Percentiles rank a stretch among this genome's conserved stretches.
phyloP scores from a whole-genome alignment of 2,113 vertebrate genomes.

The Cathartes aura region DNA sequence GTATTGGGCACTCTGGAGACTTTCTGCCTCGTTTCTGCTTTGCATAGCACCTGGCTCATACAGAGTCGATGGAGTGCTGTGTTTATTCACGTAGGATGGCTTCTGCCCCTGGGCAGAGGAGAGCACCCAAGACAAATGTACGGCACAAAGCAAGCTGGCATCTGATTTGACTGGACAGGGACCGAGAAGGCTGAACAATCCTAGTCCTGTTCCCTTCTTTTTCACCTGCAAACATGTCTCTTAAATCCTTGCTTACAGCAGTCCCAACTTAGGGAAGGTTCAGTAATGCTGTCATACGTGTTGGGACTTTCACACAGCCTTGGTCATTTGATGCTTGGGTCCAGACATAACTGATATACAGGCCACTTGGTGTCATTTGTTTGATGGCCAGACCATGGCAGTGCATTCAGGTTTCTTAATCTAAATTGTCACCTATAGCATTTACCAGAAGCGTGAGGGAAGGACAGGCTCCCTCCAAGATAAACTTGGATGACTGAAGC shows the following conservation, averaged over 20 bases:
- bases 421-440: neutral
- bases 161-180: neutral
- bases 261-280: neutral
- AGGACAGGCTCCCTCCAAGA: neutral
- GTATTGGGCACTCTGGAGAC: neutral
- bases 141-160: neutral
- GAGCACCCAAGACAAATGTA: neutral
- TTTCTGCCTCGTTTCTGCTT: neutral
- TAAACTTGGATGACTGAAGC: neutral
- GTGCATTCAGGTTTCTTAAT: neutral
- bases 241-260: neutral
- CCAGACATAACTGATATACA: neutral
- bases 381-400: neutral
- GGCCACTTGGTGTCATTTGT: neutral
- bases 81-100: neutral
- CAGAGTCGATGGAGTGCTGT: neutral
- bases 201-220: neutral
- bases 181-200: neutral
- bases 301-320: neutral
- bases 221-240: neutral
- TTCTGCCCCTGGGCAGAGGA: neutral
- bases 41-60: neutral
- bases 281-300: rapidly evolving
- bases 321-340: neutral
- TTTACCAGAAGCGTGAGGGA: neutral